Conservation (phyloP, 2,113 vertebrate species). For the Pipa parva region DNA sequence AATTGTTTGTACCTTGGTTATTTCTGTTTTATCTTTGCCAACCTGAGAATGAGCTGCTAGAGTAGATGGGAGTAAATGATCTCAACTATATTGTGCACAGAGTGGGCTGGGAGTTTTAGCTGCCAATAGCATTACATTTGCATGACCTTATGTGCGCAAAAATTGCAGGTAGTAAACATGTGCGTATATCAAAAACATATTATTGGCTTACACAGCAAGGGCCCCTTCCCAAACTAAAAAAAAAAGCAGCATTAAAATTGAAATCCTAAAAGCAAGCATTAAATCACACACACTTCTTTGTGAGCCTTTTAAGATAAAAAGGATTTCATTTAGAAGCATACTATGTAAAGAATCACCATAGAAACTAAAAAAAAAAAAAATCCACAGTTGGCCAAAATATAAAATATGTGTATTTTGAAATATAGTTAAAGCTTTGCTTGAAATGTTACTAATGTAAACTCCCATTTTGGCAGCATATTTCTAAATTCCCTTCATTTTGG, state of each 20-base stretch:
- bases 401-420: constrained; percentile 8
- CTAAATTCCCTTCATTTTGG: neutral
- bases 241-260: neutral
- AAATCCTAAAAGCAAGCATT: constrained; percentile 2
- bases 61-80: no score
- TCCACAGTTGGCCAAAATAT: neutral
- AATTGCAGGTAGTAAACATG: no score
- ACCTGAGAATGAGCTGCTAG: no score
- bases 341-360: neutral
- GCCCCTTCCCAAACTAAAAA: neutral
- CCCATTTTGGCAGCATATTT: neutral
- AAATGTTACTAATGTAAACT: neutral
- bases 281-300: neutral
- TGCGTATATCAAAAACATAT: no score
- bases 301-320: neutral
- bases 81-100: no score
- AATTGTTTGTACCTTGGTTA: no score
- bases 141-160: no score
- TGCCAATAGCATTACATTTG: no score
- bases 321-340: neutral
- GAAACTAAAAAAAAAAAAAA: neutral
- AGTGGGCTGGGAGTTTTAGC: no score
- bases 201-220: no score
- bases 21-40: no score
- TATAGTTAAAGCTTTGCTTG: constrained; percentile 1